Evolutionary conservation across 2,888 invertebrate species (phyloP).

Genomic region (Euplexia lucipara): DNA sequence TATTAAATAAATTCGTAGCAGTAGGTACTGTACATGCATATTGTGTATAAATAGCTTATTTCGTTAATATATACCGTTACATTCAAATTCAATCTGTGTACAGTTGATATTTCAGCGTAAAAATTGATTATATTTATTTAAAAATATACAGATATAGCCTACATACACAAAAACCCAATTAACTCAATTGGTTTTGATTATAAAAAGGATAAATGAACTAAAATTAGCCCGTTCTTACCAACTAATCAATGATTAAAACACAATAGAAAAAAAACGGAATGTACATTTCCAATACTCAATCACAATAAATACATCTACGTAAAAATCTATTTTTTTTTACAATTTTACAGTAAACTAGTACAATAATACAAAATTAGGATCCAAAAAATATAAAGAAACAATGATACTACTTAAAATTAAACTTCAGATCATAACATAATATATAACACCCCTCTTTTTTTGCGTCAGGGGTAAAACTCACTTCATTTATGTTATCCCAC

Average conservation of each 20-base stretch:
- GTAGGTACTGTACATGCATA: slow-evolving; percentile 48
- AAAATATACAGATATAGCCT: neutral
- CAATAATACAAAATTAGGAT: neutral
- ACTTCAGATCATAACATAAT: slow-evolving; percentile 50
- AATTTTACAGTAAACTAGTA: slow-evolving; percentile 20
- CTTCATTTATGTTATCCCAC: too few species aligned
- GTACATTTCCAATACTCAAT: neutral
- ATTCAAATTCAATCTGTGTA: slow-evolving; percentile 36
- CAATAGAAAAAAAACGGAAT: slow-evolving; percentile 36
- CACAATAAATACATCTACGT: neutral
- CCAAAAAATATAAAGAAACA: slow-evolving; percentile 16
- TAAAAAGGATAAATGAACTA: slow-evolving; percentile 8
- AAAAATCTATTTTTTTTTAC: slow-evolving; percentile 26
- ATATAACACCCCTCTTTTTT: too few species aligned
- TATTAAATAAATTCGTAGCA: slow-evolving; percentile 67
- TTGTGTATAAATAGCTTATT: slow-evolving; percentile 51
- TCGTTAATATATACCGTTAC: slow-evolving; percentile 43
- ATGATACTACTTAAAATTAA: slow-evolving; percentile 25
- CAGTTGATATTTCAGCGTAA: slow-evolving; percentile 26
- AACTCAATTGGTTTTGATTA: slow-evolving; percentile 1
- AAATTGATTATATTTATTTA: neutral
- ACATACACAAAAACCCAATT: slow-evolving; percentile 17
- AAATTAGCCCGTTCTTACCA: neutral
- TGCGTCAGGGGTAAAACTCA: too few species aligned
- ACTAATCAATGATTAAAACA: slow-evolving; percentile 11